Base-by-base conservation (phyloP, 2,113 vertebrate species). In the Rutilus rutilus region DNA sequence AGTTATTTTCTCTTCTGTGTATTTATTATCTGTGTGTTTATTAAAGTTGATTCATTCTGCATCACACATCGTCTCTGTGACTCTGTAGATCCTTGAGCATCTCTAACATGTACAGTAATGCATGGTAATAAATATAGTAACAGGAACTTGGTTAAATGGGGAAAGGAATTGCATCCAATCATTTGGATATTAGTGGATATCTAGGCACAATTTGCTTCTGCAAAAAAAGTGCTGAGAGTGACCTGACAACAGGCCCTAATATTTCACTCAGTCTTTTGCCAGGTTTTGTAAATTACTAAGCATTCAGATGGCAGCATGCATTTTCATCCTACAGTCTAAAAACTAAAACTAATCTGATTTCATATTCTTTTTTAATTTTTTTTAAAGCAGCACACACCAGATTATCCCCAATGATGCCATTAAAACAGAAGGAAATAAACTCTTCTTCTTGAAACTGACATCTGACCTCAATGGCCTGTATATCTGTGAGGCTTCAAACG, bases 401-500 rank as follows among this genome's bases (percentile, higher is more conserved):
- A 6, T 5, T 12, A 45, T 25, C 45, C 62, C 80, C 50, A 78
- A 83, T 14, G 30, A 78, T 60, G 86, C 39, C 33, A 79, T 91
- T 23, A 87, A 17, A 52, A 36, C 12, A 1, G 59, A 89, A 0
- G 90, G 59, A n/a, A 45, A 74, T 85, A 75, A 2, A 0, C 69
- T 93, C 2, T 17, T 52, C 11, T 83, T 93, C 27, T 0, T 33
- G 15, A 85, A 6, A 4, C 36, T 14, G 5, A 65, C 50, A 1
- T 4, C 57, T 27, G 65, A 89, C 5, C 57, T 92, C 21, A 89
- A 60, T 47, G 93, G 92, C 33, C 6, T 92, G 6, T 93, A 92
- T 54, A 27, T 84, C 27, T 94, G 93, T 83, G 62, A 89, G 14
- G 91, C 90, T 9, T 33, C 42, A 0, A 93, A 93, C 47, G 0